These are phyloP conservation scores for Porites lobata DNA, from an alignment of 92 coral and sea anemone genomes.

Conservation along the genomic window DNA sequence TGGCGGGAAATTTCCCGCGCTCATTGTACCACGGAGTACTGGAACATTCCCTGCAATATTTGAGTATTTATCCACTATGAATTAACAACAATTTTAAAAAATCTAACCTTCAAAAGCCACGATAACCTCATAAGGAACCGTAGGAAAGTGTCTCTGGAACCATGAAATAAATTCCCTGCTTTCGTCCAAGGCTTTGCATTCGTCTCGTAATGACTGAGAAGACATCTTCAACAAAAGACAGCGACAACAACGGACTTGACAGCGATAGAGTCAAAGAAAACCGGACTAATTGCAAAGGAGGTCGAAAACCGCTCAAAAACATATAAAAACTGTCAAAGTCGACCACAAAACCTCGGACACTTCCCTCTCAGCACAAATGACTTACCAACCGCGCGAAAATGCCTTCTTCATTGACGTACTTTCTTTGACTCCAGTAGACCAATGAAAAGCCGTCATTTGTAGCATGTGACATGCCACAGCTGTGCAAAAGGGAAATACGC, in stretches of 20 bases:
- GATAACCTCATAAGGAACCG: neutral
- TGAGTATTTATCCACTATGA: too few species aligned
- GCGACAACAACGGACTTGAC: neutral
- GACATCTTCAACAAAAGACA: constrained; percentile 6
- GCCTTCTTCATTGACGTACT: constrained; percentile 12
- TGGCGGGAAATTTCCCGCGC: too few species aligned
- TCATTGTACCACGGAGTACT: neutral
- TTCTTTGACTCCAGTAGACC: constrained; percentile 4
- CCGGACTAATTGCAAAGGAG: neutral
- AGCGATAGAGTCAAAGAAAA: neutral
- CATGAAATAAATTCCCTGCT: constrained; percentile 6
- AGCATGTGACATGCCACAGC: neutral
- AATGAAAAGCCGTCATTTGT: neutral
- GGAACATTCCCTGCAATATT: neutral
- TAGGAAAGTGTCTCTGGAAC: neutral
- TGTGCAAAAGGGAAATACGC: constrained; percentile 1
- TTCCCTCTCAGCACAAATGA: neutral
- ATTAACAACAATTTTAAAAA: neutral
- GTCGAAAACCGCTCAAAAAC: neutral
- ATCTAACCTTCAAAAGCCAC: neutral
- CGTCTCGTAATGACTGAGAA: constrained; percentile 3
- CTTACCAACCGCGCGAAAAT: neutral
- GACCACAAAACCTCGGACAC: neutral
- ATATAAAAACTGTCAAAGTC: constrained; percentile 5
- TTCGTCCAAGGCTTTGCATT: constrained; percentile 16